Base-by-base conservation (phyloP, 1,140 invertebrate species). In the Leptestheria dahalacensis region DNA sequence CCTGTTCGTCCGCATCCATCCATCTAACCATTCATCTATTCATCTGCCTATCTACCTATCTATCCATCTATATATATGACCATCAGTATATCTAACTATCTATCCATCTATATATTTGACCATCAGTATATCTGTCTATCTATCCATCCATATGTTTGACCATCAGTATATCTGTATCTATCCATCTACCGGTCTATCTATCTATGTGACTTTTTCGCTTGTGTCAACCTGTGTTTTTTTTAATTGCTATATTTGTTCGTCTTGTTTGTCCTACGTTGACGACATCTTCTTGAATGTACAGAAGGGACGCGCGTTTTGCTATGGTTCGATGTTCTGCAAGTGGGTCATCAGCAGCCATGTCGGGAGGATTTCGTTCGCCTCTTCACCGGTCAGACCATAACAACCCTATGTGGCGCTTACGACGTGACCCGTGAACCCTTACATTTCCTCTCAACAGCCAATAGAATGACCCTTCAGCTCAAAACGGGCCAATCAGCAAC, bases 391-490 rank as follows among this genome's bases (percentile, higher is more conserved):
- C 20, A 20, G 3, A 18, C 28, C 18, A 29, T 20, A 3, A 12
- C 21, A 20, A n/a, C 18, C 9, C 26, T 55, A 2, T 55, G 53
- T 20, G 53, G 53, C 21, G 26, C 53, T 9, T 29, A 55, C 26
- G 33, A 55, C 53, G 26, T 33, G 53, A 21, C 24, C 9, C 28
- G 29, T 15, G 53, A 55, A 26, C 9, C 53, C 21, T 33, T 55
- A 18, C 62, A 79, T 11, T 84, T 79, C 64, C 69, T 84, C 0
- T 83, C 82, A 0, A 65, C 68, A 11, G 71, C 73, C 1, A 81
- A 84, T 64, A 67, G 72, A 23, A 63, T 84, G 29, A 68, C 74
- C 33, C 63, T 84, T 10, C 71, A 73, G 41, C 67, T 84, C 49
- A 72, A 70, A 28, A 83, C 81, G 2, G 78, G 76, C n/a, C n/a